These are phyloP conservation scores for Ditylenchus dipsaci DNA, from an alignment of 1,140 invertebrate genomes.

Conservation along the genomic window DNA sequence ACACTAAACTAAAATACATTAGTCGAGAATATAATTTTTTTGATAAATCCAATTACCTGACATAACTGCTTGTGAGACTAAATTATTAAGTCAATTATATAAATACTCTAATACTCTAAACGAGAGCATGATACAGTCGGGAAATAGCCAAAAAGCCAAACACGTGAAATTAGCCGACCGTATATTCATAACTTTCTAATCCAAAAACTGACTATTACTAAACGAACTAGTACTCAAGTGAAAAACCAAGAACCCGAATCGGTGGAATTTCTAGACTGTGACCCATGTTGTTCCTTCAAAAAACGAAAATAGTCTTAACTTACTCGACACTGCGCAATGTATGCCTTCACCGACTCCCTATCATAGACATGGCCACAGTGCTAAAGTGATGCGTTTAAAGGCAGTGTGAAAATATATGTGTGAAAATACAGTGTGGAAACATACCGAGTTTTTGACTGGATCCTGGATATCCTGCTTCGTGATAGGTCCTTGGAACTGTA, in stretches of 20 bases:
- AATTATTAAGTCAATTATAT: too few species aligned
- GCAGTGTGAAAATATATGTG: not conserved
- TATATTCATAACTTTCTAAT: too few species aligned
- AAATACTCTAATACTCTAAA: too few species aligned
- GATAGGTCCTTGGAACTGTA: conserved; percentile 1
- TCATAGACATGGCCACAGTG: not conserved
- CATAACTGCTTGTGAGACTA: not conserved
- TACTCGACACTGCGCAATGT: not conserved
- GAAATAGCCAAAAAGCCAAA: too few species aligned
- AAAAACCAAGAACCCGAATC: too few species aligned
- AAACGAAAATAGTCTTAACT: not conserved
- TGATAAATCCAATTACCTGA: not conserved
- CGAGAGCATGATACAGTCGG: too few species aligned
- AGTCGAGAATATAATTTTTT: not conserved
- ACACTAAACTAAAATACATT: not conserved
- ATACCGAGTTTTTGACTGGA: conserved; percentile 9
- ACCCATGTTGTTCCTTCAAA: too few species aligned
- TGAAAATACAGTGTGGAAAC: not conserved
- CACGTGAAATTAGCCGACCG: too few species aligned
- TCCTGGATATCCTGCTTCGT: conserved; percentile 5
- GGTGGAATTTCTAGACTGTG: too few species aligned
- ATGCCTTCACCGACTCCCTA: conserved; percentile 1
- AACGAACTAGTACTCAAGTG: too few species aligned
- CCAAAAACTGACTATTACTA: too few species aligned
- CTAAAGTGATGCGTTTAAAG: not conserved